Evolutionary conservation across 2,113 vertebrate species (phyloP).

Genomic region (Anthoscopus minutus): DNA sequence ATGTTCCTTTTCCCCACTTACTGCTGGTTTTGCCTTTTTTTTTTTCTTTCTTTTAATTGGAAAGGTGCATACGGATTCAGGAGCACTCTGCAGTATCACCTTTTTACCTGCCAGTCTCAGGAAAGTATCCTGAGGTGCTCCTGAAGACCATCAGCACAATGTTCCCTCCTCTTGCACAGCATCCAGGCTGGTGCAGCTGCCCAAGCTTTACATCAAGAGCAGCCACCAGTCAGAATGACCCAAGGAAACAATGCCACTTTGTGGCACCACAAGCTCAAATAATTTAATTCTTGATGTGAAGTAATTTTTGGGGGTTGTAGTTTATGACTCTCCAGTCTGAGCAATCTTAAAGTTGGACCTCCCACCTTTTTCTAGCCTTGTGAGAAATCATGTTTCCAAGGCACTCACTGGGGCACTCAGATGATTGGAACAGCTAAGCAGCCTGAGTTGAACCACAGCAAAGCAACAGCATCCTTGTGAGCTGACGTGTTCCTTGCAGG

Average conservation of each 20-base stretch:
- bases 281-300: not conserved
- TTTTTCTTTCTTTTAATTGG: not conserved
- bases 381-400: not conserved
- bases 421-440: not conserved
- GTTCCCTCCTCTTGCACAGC: not conserved
- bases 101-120: not conserved
- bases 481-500: not conserved
- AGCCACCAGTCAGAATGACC: not conserved
- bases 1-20: not conserved
- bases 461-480: not conserved
- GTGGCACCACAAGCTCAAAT: not conserved
- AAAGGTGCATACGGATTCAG: not conserved
- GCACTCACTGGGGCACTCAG: not conserved
- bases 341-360: not conserved
- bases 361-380: not conserved
- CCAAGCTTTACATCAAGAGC: not conserved
- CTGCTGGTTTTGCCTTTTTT: not conserved
- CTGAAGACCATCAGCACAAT: not conserved
- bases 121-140: not conserved
- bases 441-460: not conserved
- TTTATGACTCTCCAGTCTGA: not conserved
- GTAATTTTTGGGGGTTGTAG: not conserved
- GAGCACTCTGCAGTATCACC: rapidly evolving
- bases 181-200: not conserved
- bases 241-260: not conserved